A percentile compares a stretch with the other conserved stretches of the same genome.
Conservation (phyloP, 2,113 vertebrate genomes). For the Ailurus styani region DNA sequence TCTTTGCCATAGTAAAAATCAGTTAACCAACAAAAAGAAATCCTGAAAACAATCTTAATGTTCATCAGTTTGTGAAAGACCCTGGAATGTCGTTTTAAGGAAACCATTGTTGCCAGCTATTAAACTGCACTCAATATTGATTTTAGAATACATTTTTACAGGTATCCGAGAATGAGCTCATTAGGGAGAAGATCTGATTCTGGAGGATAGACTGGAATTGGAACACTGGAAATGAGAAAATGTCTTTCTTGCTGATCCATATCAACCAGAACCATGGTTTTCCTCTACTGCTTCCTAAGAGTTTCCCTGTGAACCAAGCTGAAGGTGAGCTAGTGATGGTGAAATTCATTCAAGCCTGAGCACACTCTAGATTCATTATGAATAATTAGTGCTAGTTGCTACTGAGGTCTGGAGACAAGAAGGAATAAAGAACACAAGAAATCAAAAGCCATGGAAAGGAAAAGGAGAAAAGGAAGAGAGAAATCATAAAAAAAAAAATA, state of each 20-base stretch:
- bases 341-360: neutral
- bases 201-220: neutral
- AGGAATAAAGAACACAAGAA: neutral
- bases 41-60: neutral
- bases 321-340: neutral
- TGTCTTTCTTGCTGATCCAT: neutral
- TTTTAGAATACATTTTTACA: neutral
- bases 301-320: neutral
- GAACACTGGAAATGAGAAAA: neutral
- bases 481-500: neutral
- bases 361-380: neutral
- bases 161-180: neutral
- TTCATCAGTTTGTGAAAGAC: neutral
- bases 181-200: neutral
- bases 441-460: neutral
- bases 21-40: neutral
- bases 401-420: neutral
- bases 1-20: neutral
- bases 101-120: neutral
- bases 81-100: neutral
- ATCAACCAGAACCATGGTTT: neutral
- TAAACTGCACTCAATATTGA: neutral
- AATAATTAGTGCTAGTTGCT: neutral
- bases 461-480: neutral
- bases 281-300: neutral